Conservation (phyloP, 1,140 invertebrate species). For the Coptotermes formosanus region DNA sequence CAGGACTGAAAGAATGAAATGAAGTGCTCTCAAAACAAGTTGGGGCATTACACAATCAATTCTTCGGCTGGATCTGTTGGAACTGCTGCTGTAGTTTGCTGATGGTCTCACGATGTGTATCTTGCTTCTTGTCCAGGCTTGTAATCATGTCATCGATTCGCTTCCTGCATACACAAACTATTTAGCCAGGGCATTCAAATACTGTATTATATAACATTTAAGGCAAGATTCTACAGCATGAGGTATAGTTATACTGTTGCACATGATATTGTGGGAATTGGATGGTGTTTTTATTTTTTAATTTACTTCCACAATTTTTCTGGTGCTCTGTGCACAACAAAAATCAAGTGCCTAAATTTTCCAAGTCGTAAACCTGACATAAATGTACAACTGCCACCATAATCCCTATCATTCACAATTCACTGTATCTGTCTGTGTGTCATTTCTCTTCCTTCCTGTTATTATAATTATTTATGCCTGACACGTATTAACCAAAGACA, state of each 20-base stretch:
- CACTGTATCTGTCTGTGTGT: too few relatives aligned
- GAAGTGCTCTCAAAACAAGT: not conserved
- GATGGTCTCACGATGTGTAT: constrained; percentile 68
- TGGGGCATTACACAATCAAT: not conserved
- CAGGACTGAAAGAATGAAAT: too few relatives aligned
- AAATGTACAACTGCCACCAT: too few relatives aligned
- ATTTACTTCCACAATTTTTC: too few relatives aligned
- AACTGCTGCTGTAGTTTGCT: constrained; percentile 80
- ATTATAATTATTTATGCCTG: too few relatives aligned
- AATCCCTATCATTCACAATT: too few relatives aligned
- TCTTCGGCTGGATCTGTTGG: constrained; percentile 59
- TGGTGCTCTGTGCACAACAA: too few relatives aligned
- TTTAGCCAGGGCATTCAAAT: constrained; percentile 9
- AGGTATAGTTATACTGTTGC: not conserved
- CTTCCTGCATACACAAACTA: constrained; percentile 55
- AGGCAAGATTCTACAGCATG: not conserved
- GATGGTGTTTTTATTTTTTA: too few relatives aligned
- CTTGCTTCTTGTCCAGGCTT: constrained; percentile 78
- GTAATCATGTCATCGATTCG: constrained; percentile 72
- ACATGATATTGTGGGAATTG: not conserved
- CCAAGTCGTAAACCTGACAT: too few relatives aligned
- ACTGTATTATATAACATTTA: not conserved
- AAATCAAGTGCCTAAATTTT: too few relatives aligned
- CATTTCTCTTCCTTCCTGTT: too few relatives aligned
- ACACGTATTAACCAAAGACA: too few relatives aligned